phyloP scores from a whole-genome alignment of 2,888 invertebrate genomes.

The Limnephilus marmoratus region DNA sequence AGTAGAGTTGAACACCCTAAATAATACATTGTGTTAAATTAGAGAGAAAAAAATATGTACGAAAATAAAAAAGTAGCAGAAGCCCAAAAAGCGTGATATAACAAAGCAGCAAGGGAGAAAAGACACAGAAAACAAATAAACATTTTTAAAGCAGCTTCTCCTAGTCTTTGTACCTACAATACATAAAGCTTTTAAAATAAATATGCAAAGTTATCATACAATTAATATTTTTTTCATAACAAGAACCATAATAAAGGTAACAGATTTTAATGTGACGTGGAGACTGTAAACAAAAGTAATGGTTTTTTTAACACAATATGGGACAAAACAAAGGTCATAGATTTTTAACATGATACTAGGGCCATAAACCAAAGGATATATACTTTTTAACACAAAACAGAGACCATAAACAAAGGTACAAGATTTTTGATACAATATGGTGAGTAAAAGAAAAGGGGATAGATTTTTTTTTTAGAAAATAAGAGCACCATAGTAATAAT shows the following conservation, averaged over 20 bases:
- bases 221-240: not conserved
- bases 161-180: not conserved
- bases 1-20: not conserved
- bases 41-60: not conserved
- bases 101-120: not conserved
- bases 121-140: not conserved
- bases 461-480: no score
- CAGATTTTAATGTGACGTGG: not conserved
- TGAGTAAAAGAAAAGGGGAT: no score
- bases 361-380: no score
- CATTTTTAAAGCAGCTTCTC: not conserved
- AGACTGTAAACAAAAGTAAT: no score
- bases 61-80: not conserved
- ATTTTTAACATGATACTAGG: no score
- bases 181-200: not conserved
- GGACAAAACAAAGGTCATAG: not conserved
- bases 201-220: not conserved
- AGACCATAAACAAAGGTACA: no score
- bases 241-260: not conserved
- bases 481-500: no score
- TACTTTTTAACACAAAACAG: no score
- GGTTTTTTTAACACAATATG: not conserved
- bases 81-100: not conserved
- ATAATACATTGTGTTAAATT: not conserved
- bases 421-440: no score